phyloP scores from a whole-genome alignment of 1,140 invertebrate species.

The Drosophila lacertosa region DNA sequence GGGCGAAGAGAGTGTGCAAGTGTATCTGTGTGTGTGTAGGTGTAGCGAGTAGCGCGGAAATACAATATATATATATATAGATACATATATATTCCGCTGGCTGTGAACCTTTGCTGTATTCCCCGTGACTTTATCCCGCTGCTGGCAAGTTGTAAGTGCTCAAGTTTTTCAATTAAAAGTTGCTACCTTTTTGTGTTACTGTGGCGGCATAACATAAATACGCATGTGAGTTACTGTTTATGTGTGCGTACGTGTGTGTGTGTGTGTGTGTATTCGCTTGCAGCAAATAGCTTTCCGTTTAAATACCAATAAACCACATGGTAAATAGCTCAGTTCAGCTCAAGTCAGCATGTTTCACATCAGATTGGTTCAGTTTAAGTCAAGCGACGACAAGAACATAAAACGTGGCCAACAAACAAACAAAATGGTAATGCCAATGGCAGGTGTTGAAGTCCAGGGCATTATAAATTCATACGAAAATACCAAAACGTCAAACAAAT shows the following conservation, averaged over 20 bases:
- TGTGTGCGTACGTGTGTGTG: conserved; percentile 3
- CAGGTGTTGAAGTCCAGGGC: conserved; percentile 75
- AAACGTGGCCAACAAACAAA: conserved; percentile 36
- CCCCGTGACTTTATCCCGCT: conserved; percentile 14
- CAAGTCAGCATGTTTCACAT: not conserved
- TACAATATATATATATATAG: conserved; percentile 41
- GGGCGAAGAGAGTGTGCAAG: not conserved
- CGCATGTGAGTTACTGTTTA: conserved; percentile 56
- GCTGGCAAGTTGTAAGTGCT: conserved; percentile 79
- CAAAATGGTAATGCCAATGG: conserved; percentile 45
- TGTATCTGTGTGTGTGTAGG: conserved; percentile 3
- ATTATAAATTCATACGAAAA: conserved; percentile 81
- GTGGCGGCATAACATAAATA: conserved; percentile 76
- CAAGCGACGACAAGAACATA: conserved; percentile 22
- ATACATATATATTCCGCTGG: conserved; percentile 27
- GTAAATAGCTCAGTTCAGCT: conserved; percentile 34
- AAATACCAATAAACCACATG: conserved; percentile 74
- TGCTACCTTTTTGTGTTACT: conserved; percentile 81
- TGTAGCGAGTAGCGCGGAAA: conserved; percentile 46
- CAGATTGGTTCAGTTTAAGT: not conserved
- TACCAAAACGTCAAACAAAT: conserved; percentile 80
- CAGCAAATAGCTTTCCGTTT: conserved; percentile 46
- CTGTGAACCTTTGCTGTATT: conserved; percentile 24
- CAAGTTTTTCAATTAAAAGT: conserved; percentile 83
- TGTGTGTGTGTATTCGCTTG: conserved; percentile 15